phyloP scores from a whole-genome alignment of 1,140 invertebrate species.

The Drosophila persimilis region DNA sequence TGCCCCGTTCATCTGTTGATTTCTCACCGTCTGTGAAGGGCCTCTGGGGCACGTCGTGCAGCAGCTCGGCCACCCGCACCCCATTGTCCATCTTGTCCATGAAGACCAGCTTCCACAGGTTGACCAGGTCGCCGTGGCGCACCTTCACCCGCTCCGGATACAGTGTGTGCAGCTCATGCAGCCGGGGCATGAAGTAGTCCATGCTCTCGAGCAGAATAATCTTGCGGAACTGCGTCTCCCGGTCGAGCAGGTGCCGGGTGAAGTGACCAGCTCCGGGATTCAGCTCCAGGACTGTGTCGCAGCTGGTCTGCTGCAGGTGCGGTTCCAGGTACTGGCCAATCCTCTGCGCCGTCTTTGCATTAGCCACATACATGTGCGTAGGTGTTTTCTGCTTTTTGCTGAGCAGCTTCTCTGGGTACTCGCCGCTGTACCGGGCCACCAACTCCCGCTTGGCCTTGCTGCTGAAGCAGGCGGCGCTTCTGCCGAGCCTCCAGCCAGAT shows the following conservation, averaged over 20 bases:
- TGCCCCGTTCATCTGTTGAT: too few species aligned
- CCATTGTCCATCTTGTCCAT: conserved; percentile 85
- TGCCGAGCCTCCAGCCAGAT: conserved; percentile 34
- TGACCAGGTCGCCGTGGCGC: conserved; percentile 84
- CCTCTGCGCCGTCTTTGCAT: conserved; percentile 81
- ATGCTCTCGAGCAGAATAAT: conserved; percentile 83
- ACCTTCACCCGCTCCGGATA: conserved; percentile 78
- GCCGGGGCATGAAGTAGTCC: conserved; percentile 76
- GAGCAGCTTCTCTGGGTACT: conserved; percentile 72
- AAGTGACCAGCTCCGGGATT: conserved; percentile 85
- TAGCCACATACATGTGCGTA: conserved; percentile 67
- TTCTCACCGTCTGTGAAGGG: conserved; percentile 53
- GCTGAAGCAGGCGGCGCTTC: conserved; percentile 4
- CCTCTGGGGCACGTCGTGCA: conserved; percentile 81
- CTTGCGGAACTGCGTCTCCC: conserved; percentile 68
- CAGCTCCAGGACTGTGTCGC: conserved; percentile 83
- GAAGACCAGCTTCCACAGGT: conserved; percentile 84
- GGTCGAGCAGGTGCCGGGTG: conserved; percentile 83
- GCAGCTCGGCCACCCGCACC: conserved; percentile 83
- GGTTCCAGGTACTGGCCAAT: conserved; percentile 75
- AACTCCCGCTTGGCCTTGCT: conserved; percentile 53
- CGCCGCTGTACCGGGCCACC: conserved; percentile 52
- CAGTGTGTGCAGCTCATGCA: conserved; percentile 63
- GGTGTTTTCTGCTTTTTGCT: conserved; percentile 66
- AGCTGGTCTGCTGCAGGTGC: conserved; percentile 70